Conservation (phyloP, 2,113 vertebrate genomes). For the Seriola quinqueradiata region DNA sequence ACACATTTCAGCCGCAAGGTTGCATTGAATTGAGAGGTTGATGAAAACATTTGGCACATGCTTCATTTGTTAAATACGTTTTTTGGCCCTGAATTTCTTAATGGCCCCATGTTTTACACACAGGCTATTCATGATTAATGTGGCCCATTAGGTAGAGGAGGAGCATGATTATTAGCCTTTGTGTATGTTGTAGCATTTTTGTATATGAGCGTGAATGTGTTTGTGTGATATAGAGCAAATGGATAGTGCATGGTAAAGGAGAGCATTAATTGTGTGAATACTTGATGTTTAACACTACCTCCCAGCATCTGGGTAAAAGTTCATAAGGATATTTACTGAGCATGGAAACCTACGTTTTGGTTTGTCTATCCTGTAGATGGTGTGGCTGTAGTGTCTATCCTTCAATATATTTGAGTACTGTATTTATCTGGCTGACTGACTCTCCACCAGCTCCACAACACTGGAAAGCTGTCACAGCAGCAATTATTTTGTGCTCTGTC, state of each 20-base stretch:
- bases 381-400: not conserved
- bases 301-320: slow-evolving; percentile 37
- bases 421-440: slow-evolving; percentile 19
- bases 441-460: not conserved
- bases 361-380: not conserved
- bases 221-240: slow-evolving; percentile 50
- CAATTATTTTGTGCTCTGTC: not conserved
- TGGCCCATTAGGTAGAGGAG: slow-evolving; percentile 15
- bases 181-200: slow-evolving; percentile 28
- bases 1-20: slow-evolving; percentile 34
- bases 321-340: not conserved
- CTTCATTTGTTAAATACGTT: slow-evolving; percentile 28
- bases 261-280: not conserved
- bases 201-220: slow-evolving; percentile 24
- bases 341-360: not conserved
- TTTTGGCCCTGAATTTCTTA: slow-evolving; percentile 16
- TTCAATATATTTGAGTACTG: not conserved
- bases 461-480: not conserved
- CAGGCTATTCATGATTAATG: slow-evolving; percentile 42
- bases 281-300: not conserved
- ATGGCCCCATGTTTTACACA: slow-evolving; percentile 26
- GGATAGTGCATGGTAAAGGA: slow-evolving; percentile 1
- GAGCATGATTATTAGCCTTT: slow-evolving; percentile 29
- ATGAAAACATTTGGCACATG: slow-evolving; percentile 53
- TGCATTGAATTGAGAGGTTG: slow-evolving; percentile 39